Evolutionary conservation across 1,140 invertebrate species (phyloP).

Genomic region (Neodiprion lecontei): DNA sequence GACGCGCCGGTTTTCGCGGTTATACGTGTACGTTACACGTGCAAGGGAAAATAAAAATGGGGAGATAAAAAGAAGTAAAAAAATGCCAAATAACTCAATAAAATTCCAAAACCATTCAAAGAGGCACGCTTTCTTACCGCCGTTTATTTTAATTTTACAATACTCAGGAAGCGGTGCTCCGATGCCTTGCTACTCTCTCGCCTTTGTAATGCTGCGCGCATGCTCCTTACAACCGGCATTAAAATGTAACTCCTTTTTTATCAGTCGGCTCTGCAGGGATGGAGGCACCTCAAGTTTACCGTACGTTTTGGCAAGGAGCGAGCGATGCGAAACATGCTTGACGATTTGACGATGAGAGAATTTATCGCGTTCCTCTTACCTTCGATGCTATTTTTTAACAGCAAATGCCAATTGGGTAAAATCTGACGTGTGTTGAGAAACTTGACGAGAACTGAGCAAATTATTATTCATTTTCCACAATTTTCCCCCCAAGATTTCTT

Average conservation of each 20-base stretch:
- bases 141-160: conserved; percentile 60
- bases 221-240: neutral
- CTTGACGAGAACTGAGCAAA: too few species aligned
- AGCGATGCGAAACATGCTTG: too few species aligned
- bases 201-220: neutral
- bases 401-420: too few species aligned
- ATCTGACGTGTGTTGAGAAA: too few species aligned
- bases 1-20: conserved; percentile 19
- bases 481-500: too few species aligned
- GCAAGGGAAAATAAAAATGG: neutral
- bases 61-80: neutral
- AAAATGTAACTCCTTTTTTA: conserved; percentile 3
- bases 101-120: conserved; percentile 42
- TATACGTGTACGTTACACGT: conserved; percentile 31
- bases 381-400: too few species aligned
- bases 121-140: conserved; percentile 49
- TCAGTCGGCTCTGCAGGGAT: neutral
- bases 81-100: conserved; percentile 50
- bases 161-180: conserved; percentile 29
- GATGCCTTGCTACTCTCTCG: conserved; percentile 25
- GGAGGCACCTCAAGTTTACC: neutral
- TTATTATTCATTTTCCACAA: too few species aligned
- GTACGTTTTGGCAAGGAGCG: too few species aligned
- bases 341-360: too few species aligned
- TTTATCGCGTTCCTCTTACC: too few species aligned